Evolutionary conservation across 2,888 invertebrate species (phyloP).

Genomic region (Thecophora atra): DNA sequence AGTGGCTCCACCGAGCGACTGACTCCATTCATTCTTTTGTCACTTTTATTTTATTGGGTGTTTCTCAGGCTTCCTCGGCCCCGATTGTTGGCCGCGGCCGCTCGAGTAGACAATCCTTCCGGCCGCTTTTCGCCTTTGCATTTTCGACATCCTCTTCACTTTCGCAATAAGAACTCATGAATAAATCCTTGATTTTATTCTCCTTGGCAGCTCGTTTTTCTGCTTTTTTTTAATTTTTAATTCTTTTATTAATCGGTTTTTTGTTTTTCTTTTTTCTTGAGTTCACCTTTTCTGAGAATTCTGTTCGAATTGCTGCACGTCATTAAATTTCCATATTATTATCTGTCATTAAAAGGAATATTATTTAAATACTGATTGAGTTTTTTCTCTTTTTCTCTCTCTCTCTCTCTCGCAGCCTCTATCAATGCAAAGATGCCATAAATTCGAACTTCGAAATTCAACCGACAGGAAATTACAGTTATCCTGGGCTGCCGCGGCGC

Average conservation of each 20-base stretch:
- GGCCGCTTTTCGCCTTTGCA: neutral
- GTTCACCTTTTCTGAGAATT: neutral
- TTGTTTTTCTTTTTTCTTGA: neutral
- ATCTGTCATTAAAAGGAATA: conserved; percentile 30
- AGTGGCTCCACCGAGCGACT: neutral
- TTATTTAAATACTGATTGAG: conserved; percentile 18
- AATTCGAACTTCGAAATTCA: conserved; percentile 71
- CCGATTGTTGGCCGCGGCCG: conserved; percentile 10
- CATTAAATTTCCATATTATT: conserved; percentile 35
- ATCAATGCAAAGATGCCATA: conserved; percentile 70
- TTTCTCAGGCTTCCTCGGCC: neutral
- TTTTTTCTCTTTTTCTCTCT: neutral
- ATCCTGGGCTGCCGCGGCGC: conserved; percentile 68
- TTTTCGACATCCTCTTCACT: neutral
- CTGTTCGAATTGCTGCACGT: conserved; percentile 2
- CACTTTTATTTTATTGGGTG: neutral
- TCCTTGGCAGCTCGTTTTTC: no score
- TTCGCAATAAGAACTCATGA: conserved; percentile 27
- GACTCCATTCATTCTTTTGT: neutral
- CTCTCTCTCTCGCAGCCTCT: conserved; percentile 59
- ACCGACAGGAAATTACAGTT: conserved; percentile 71
- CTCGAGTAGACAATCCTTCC: conserved; percentile 4
- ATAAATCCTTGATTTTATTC: conserved; percentile 28
- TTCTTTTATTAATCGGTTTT: neutral
- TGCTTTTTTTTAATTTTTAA: conserved; percentile 1